A percentile compares a stretch with the other conserved stretches of the same genome.
These are phyloP conservation scores for Ptychodera flava DNA, from an alignment of 35 echinoderm and acorn worm genomes.

Conservation along the genomic window DNA sequence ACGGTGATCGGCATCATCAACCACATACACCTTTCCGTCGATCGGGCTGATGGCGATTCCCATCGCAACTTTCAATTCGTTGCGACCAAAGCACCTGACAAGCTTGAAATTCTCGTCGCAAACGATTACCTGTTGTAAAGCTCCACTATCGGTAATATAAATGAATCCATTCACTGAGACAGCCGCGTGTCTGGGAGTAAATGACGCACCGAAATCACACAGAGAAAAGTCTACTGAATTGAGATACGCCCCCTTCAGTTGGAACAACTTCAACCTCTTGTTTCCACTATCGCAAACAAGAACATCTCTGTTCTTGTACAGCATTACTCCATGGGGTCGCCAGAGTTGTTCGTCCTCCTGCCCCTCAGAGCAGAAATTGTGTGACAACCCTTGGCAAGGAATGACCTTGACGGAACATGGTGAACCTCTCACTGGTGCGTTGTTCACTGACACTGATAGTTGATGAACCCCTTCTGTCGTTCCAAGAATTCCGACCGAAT, in stretches of 20 bases:
- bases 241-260: too few relatives aligned
- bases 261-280: neutral
- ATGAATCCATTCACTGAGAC: neutral
- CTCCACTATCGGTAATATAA: neutral
- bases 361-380: neutral
- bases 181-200: neutral
- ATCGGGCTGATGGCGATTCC: neutral
- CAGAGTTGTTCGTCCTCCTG: neutral
- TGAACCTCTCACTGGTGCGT: neutral
- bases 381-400: neutral
- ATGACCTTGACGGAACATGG: neutral
- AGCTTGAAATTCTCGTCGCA: neutral
- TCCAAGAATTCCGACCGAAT: neutral
- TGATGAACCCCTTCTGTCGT: neutral
- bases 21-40: neutral
- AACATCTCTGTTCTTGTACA: neutral
- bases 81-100: neutral
- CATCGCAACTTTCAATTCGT: neutral
- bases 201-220: neutral
- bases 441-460: neutral
- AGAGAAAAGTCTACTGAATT: neutral
- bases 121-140: neutral
- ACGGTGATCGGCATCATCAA: neutral
- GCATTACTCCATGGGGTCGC: neutral
- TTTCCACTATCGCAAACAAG: neutral